Evolutionary conservation across 2,113 vertebrate species (phyloP), one percentile per base, ranked within the genome.

Genomic region (Hippocampus barbouri): DNA sequence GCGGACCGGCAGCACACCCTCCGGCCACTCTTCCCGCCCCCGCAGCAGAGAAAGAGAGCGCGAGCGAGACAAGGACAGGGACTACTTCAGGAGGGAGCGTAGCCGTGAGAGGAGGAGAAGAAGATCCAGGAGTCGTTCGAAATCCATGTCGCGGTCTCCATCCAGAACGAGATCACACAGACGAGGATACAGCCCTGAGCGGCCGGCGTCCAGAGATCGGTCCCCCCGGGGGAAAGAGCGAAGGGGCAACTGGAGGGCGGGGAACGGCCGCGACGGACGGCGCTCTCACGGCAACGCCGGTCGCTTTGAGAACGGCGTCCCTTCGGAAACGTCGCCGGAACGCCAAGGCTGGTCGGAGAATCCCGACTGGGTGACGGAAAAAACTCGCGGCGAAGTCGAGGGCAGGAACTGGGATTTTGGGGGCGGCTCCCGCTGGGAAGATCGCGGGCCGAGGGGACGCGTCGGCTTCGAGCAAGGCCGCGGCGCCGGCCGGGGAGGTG

Each of bases 321-420:
- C 66, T 1, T 49, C 91, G 25, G 94, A 94, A 57, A 79, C 83
- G 0, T 93, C 91, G 38, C 90, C 93, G 6, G 95, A 96, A 3
- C 92, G 89, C 54, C 85, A 83, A 72, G 72, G 74, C 66, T 93
- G 90, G 78, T 92, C 89, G 16, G 94, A 96, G 14, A 95, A 95
- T 80, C 95, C 96, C 1, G 96, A 89, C 56, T 98, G 97, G 97
- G 92, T 98, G 20, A 94, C 90, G 47, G 97, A 99, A 87, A 95
- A 91, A 89, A 93, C 90, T 66, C 93, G 94, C 66, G 85, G 94
- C 66, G 85, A 89, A 2, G 87, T 89, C 12, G 95, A 95, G 45
- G 65, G 72, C 71, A 92, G 89, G 84, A 93, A 80, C 79, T 93
- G 93, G 83, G 93, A 94, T 47, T 84, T 87, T 61, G 59, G 69